Base-by-base conservation (phyloP, 2,113 vertebrate species). In the Pterocles orientalis region DNA sequence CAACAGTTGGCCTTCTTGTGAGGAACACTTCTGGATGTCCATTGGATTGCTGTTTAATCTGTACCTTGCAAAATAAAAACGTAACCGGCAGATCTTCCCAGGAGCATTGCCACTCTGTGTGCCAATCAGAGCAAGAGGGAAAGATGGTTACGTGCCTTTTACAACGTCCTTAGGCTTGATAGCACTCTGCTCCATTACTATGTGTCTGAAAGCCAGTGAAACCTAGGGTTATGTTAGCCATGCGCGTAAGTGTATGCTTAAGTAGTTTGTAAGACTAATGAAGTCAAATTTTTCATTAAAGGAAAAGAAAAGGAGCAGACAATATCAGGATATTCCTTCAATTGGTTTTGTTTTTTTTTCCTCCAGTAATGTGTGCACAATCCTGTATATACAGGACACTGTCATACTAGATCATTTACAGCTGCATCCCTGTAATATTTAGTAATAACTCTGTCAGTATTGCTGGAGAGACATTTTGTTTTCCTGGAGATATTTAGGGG, bases 401-500 rank as follows among this genome's bases (percentile, higher is more conserved):
- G 68, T 51, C 72, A 75, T 15, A 15, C 14, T 4, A n/a, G 48
- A 24, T 57, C 88, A 64, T 71, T 96, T 90, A 81, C 57, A 51
- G 64, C 64, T 65, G 12, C 33, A 70, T 83, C 68, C 31, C 19
- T 33, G 20, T 36, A 69, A 65, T 72, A 60, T 58, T 85, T 94
- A 73, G 70, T 43, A 88, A 91, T 29, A 86, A 36, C 53, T 65
- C 50, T 78, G 86, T 71, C 83, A 75, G n/a, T 94, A 92, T 78
- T 81, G 34, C 75, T 72, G 56, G 21, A 21, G 73, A 75, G 26
- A 69, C 48, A 5, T 43, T 82, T 86, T 95, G 29, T 84, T 94
- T 86, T 95, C 51, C 70, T 71, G 73, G 69, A 92, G 86, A 68
- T 29, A 31, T 64, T 90, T 88, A 78, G 91, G 66, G 70, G 58